phyloP scores from a whole-genome alignment of 2,113 vertebrate species.

The Amblyopsis rosae region DNA sequence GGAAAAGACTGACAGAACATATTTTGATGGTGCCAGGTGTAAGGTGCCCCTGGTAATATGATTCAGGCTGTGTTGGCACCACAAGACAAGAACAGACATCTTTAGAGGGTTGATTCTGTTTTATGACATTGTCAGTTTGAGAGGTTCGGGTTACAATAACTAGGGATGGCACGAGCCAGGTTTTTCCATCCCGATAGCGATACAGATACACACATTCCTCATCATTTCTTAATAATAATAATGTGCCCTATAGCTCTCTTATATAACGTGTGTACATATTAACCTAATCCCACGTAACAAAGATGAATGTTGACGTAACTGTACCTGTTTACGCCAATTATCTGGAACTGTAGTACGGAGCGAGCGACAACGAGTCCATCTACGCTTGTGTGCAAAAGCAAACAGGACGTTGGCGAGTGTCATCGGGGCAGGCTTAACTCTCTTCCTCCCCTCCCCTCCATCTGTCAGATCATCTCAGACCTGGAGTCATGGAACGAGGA shows the following conservation, averaged over 20 bases:
- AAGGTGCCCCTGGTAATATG: constrained; percentile 49
- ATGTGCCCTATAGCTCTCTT: no score
- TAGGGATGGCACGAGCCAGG: constrained; percentile 11
- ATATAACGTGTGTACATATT: no score
- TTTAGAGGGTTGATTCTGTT: constrained; percentile 44
- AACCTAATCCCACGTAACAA: no score
- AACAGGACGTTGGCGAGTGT: no score
- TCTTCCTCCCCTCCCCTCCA: not conserved
- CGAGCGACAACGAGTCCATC: no score
- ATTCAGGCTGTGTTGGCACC: constrained; percentile 59
- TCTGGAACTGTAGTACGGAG: no score
- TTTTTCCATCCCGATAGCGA: no score
- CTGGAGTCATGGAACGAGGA: constrained; percentile 99
- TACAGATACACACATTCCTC: no score
- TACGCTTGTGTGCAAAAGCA: no score
- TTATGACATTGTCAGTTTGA: constrained; percentile 6
- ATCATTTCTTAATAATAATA: no score
- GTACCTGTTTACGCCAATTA: no score
- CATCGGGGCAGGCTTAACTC: not conserved
- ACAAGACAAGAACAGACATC: constrained; percentile 51
- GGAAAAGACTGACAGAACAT: constrained; percentile 15
- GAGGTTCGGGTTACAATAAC: constrained; percentile 23
- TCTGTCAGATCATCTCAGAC: constrained; percentile 94
- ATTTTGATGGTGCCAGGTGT: constrained; percentile 39
- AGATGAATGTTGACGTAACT: no score